These are phyloP conservation scores for Pangasius larnaudii DNA, from an alignment of 2,797 vertebrate species.

Conservation along the genomic window DNA sequence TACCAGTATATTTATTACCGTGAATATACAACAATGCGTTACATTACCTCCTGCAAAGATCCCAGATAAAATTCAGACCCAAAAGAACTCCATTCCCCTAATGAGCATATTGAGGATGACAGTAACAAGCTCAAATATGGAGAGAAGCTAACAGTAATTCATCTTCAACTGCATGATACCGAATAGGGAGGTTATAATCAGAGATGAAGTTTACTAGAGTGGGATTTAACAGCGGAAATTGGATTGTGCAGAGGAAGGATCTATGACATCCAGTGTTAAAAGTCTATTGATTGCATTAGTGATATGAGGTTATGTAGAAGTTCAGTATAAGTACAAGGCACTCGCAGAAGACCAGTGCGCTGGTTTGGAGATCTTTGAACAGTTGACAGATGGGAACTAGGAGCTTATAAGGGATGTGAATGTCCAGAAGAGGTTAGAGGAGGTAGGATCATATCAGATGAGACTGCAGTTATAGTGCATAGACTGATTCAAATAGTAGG, in stretches of 20 bases:
- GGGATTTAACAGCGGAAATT: constrained; percentile 26
- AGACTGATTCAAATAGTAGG: not conserved
- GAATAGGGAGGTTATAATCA: not conserved
- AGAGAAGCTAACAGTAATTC: not conserved
- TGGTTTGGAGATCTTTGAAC: not conserved
- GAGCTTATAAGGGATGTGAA: not conserved
- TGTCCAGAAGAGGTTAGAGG: not conserved
- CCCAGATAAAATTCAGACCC: not conserved
- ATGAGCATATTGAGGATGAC: not conserved
- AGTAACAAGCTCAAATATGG: not conserved
- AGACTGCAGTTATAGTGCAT: not conserved
- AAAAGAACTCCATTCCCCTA: not conserved
- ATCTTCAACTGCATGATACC: not conserved
- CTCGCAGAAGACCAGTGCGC: not conserved
- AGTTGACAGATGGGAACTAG: not conserved
- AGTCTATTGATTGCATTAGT: constrained; percentile 27
- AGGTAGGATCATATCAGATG: not conserved
- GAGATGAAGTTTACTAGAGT: constrained; percentile 13
- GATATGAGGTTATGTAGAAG: constrained; percentile 12
- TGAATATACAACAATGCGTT: constrained; percentile 1
- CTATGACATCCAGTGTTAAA: constrained; percentile 25
- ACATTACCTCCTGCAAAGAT: not conserved
- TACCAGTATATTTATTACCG: not conserved
- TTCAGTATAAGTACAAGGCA: constrained; percentile 10
- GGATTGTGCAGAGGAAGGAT: constrained; percentile 17